Base-by-base conservation (phyloP, 2,797 vertebrate genomes). In the Eremophila alpestris region DNA sequence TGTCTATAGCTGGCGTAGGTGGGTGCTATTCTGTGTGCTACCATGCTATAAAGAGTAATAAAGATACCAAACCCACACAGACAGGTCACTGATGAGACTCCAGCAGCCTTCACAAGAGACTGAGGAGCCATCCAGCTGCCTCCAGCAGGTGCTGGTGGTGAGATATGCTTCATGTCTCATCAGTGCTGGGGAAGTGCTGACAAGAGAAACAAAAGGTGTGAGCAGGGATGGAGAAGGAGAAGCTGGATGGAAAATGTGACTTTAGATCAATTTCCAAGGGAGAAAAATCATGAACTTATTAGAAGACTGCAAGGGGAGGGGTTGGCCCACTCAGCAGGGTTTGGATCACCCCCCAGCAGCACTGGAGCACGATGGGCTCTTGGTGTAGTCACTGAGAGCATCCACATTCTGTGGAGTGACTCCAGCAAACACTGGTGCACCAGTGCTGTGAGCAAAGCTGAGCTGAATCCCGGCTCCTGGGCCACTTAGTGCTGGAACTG, bases 121-220 rank as follows among this genome's bases (percentile, higher is more conserved):
- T 48, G 55, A 75, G 67, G 23, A 59, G 27, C 32, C 2, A 11
- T 29, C 51, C 22, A 46, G 43, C 36, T 58, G 67, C 60, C 67
- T 73, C 43, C 51, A 87, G 86, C 48, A 92, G 54, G 43, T 86
- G 83, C 68, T 78, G 60, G 46, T 1, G 8, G 11, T 69, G 84
- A 90, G 52, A 46, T 81, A 5, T 43, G 32, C 46, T 73, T 62
- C 15, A 4, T 56, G 58, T 71, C 56, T 49, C 21, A 19, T 30
- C 20, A 24, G 0, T 34, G 46, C 29, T 43, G 36, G 23, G 38
- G 11, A 18, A 81, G 23, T 1, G 3, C 64, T 75, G 40, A 69
- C 73, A 86, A 83, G n/a, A 32, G 69, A 81, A 76, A 46, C 16
- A 63, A 65, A 84, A 81, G 36, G 11, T 63, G 74, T 82, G 74